These are phyloP conservation scores for Pseudochromis fuscus DNA, from an alignment of 2,797 vertebrate genomes.

Conservation along the genomic window DNA sequence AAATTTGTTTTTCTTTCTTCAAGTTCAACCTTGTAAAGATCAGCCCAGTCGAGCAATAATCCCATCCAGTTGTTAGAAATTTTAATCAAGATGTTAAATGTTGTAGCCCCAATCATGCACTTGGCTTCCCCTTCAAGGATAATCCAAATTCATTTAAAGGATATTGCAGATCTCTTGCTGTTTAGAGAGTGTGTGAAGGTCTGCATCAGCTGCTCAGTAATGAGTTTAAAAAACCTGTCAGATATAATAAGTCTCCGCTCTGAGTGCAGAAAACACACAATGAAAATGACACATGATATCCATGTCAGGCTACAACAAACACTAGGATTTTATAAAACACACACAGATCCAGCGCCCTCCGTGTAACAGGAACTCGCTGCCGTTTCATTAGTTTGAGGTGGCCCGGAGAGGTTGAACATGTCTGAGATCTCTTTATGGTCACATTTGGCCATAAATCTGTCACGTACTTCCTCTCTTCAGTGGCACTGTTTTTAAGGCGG, in stretches of 20 bases:
- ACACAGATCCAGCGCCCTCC: slow-evolving; percentile 4
- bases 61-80: background rate
- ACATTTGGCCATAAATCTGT: slow-evolving; percentile 70
- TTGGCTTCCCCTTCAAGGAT: slow-evolving; percentile 1
- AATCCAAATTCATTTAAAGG: background rate
- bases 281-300: slow-evolving; percentile 12
- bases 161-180: slow-evolving; percentile 2
- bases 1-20: no score
- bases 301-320: slow-evolving; percentile 22
- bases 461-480: slow-evolving; percentile 67
- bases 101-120: background rate
- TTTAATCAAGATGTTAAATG: background rate
- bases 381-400: slow-evolving; percentile 66
- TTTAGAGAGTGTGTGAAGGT: slow-evolving; percentile 24
- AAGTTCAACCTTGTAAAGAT: background rate
- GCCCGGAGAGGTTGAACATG: slow-evolving; percentile 50
- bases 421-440: slow-evolving; percentile 63
- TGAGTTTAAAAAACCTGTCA: slow-evolving; percentile 70
- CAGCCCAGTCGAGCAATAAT: background rate
- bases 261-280: slow-evolving; percentile 7
- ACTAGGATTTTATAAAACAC: slow-evolving; percentile 8
- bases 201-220: slow-evolving; percentile 47
- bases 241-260: slow-evolving; percentile 56
- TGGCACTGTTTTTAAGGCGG: slow-evolving; percentile 54
- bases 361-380: slow-evolving; percentile 39